Percentiles rank a stretch among this genome's conserved stretches.
phyloP scores from a whole-genome alignment of 2,888 invertebrate genomes.

The Phalangium opilio region DNA sequence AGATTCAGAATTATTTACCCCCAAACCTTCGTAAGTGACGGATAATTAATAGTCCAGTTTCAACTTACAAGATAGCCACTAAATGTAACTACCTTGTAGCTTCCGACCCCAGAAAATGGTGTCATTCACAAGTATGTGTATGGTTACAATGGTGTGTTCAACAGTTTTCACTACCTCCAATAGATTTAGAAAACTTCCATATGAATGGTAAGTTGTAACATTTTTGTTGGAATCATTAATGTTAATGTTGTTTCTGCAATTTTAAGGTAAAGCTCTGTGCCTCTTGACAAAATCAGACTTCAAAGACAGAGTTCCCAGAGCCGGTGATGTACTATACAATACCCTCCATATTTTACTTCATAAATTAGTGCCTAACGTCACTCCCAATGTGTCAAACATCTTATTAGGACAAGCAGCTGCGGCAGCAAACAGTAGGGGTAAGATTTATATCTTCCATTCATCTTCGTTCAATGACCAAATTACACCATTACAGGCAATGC shows the following conservation, averaged over 20 bases:
- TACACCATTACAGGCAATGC: background rate
- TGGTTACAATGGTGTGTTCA: constrained; percentile 25
- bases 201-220: constrained; percentile 60
- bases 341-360: constrained; percentile 66
- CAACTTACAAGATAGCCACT: too few relatives aligned
- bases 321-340: constrained; percentile 86
- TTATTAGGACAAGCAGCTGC: too few relatives aligned
- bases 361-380: constrained; percentile 13
- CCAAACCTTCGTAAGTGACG: too few relatives aligned
- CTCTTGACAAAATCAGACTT: constrained; percentile 76
- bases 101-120: background rate
- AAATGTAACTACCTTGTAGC: too few relatives aligned
- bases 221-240: background rate
- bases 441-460: too few relatives aligned
- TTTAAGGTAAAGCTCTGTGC: constrained; percentile 72
- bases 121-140: background rate
- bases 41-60: too few relatives aligned
- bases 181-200: constrained; percentile 84
- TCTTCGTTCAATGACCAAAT: too few relatives aligned
- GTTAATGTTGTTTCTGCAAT: constrained; percentile 17
- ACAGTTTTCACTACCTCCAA: constrained; percentile 76
- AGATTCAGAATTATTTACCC: too few relatives aligned
- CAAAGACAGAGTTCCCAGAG: constrained; percentile 77
- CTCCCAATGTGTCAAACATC: background rate
- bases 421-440: too few relatives aligned